Base-by-base conservation (phyloP, 2,113 vertebrate species). In the Platichthys flesus region DNA sequence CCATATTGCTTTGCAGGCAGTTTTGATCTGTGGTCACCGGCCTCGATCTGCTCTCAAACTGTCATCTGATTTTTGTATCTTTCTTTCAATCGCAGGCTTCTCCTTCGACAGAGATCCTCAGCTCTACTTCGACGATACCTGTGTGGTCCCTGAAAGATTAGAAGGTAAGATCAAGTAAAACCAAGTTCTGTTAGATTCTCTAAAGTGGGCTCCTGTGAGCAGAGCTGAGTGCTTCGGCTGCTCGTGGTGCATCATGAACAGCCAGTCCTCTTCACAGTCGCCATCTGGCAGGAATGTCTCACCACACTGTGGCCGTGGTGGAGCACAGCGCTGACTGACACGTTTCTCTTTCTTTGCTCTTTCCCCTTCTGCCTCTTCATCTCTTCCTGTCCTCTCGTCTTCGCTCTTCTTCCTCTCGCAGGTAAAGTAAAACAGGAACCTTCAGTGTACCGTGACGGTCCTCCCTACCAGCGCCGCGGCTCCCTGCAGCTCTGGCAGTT, bases 401-500 rank as follows among this genome's bases (percentile, higher is more conserved):
- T 42, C 40, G 40, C 40, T 31, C 26, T 16, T 35, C 42, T 49
- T n/a, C 28, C 52, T 2, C 24, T 28, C 18, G 21, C 76, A 98
- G 97, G 96, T 61, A 98, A 98, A 92, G 93, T 99, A 63, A 99
- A 99, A 78, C 97, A 98, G 86, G 97, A 99, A 67, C 94, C 96
- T 9, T 93, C 95, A 2, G 92, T 95, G 68, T 99, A 96, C 67
- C 96, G 97, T 0, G 97, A 98, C 37, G 96, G 96, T 0, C 96
- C 97, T 10, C 97, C 97, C 2, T 99, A 98, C 88, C 97, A 99
- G 91, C 96, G 97, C 3, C 95, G 97, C 0, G 97, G 97, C 56
- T 99, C 97, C 35, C 95, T 99, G 81, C 97, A 99, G 94, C 96
- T 99, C 67, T 99, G 97, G 97, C 97, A 99, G 94, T 99, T 99